These are phyloP conservation scores for Papilio polyxenes DNA, from an alignment of 1,140 invertebrate species.

Conservation along the genomic window DNA sequence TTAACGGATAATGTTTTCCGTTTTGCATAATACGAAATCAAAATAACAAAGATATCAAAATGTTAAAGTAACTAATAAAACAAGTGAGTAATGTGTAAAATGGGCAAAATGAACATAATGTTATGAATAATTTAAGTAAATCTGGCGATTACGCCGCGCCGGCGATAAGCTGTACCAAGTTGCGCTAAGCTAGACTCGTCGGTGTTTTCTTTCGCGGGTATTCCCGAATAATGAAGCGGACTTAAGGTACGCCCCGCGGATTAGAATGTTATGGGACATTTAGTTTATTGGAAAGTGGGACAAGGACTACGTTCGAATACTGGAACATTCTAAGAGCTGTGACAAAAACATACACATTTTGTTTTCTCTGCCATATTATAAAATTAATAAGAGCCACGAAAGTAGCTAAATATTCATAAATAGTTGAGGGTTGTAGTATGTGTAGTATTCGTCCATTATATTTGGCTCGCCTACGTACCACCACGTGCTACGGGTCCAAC, in stretches of 20 bases:
- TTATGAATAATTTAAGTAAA: constrained; percentile 68
- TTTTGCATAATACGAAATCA: constrained; percentile 18
- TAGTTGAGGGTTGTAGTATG: too few relatives aligned
- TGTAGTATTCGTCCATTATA: too few relatives aligned
- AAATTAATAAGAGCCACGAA: too few relatives aligned
- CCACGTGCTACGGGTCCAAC: too few relatives aligned
- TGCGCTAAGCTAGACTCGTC: constrained; percentile 40
- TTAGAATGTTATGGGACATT: constrained; percentile 50
- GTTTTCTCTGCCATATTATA: background rate
- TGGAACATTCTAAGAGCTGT: background rate
- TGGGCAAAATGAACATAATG: constrained; percentile 47
- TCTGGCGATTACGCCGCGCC: constrained; percentile 55
- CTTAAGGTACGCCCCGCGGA: constrained; percentile 61
- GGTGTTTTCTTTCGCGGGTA: constrained; percentile 60
- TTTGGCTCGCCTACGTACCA: too few relatives aligned
- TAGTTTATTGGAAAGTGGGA: constrained; percentile 35
- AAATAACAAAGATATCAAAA: constrained; percentile 31
- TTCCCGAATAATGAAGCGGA: constrained; percentile 64
- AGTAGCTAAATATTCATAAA: too few relatives aligned
- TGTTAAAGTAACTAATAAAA: constrained; percentile 22
- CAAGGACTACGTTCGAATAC: background rate
- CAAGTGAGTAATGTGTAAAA: constrained; percentile 31
- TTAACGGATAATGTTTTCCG: background rate
- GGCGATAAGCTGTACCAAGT: constrained; percentile 49
- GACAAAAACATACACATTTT: background rate